Conservation (phyloP, 35 echinoderm and acorn worm genomes). For the Apostichopus californicus region DNA sequence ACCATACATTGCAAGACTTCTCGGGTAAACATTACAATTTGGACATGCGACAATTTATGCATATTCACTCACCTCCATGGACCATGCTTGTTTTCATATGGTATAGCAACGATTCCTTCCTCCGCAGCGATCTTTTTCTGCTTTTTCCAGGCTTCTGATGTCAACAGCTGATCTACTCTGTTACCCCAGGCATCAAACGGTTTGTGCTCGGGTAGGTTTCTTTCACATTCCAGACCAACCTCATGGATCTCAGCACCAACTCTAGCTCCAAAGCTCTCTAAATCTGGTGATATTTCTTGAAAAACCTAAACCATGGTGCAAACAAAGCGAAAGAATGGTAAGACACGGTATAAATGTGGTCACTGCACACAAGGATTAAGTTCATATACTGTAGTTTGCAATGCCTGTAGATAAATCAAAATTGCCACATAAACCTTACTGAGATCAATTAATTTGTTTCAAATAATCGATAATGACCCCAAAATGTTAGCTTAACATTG, state of each 20-base stretch:
- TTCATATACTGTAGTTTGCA: no score
- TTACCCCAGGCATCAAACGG: conserved; percentile 98
- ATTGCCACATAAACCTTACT: no score
- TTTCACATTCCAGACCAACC: conserved; percentile 76
- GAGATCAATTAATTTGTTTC: no score
- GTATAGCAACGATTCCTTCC: conserved; percentile 94
- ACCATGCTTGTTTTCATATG: conserved; percentile 88
- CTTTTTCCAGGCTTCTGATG: conserved; percentile 89
- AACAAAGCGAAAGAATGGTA: not conserved
- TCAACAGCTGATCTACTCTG: conserved; percentile 75
- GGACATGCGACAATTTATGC: no score
- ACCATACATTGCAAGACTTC: no score
- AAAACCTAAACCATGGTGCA: conserved; percentile 59
- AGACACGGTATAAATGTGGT: not conserved
- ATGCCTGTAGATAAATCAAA: no score
- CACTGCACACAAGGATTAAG: no score
- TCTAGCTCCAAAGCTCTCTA: conserved; percentile 82
- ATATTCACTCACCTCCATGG: conserved; percentile 69
- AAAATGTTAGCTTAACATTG: no score
- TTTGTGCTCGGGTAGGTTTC: conserved; percentile 64
- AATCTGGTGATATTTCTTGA: conserved; percentile 66
- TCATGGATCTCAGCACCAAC: conserved; percentile 73
- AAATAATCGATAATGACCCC: no score
- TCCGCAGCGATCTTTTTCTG: conserved; percentile 82
- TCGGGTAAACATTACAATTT: no score